Base-by-base conservation (phyloP, 35 echinoderm and acorn worm species). In the Apostichopus californicus region DNA sequence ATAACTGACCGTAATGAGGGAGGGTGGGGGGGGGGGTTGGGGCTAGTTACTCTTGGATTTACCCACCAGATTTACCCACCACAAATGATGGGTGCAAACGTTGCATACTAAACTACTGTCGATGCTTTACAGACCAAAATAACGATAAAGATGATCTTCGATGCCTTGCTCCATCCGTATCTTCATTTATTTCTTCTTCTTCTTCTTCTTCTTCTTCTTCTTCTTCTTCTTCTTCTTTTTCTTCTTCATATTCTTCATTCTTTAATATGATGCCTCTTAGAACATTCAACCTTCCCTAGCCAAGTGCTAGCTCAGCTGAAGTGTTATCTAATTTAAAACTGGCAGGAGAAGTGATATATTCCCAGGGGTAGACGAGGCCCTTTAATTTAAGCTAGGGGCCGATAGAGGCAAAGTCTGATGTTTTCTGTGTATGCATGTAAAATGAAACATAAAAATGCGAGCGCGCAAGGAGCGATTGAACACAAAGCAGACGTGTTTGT, bases 321-420 rank as follows among this genome's bases (percentile, higher is more conserved):
- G 71, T 75, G 71, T 75, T 75, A 75, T 75, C 71, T 75, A 75
- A 75, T 75, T 75, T 75, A 75, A 75, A 75, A 75, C 71, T 22
- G 71, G 71, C 71, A 75, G 71, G 71, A 75, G 71, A 75, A 75
- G 71, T 75, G 71, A 75, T 75, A n/a, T 75, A 75, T 75, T 75
- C 71, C 71, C 71, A 75, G 71, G 71, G 71, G 71, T 75, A 75
- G 71, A 75, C 6, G 71, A 75, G 71, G 71, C 71, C 71, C 71
- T 75, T 75, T 75, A 75, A 75, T 75, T 75, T 75, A 75, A 75
- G 71, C 71, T 75, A 75, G 71, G 17, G 71, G 71, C 71, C 71
- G 6, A 75, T 7, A 22, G 71, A 75, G 71, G 71, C 71, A 75
- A 61, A 61, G 71, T 75, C 71, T 75, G 17, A 18, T 6, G 15